Conservation (phyloP, 2,113 vertebrate genomes). For the Apeltes quadracus region DNA sequence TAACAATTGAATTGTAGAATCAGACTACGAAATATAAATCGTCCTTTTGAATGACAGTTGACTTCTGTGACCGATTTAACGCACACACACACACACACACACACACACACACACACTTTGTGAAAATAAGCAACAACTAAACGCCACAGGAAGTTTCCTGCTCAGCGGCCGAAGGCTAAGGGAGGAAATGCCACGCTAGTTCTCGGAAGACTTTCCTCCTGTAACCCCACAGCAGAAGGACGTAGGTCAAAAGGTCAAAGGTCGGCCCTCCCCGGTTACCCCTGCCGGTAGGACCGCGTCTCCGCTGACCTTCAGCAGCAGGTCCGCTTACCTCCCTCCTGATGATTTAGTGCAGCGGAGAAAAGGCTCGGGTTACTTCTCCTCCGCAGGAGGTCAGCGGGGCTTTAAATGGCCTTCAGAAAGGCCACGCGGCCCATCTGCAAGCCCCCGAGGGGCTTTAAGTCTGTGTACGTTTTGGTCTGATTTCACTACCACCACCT, state of each 20-base stretch:
- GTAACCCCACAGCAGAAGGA: conserved; percentile 28
- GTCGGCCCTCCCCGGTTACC: conserved; percentile 39
- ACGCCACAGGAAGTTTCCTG: background rate
- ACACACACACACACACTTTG: background rate
- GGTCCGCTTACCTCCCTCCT: conserved; percentile 29
- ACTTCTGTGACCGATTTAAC: no score
- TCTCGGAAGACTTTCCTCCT: conserved; percentile 57
- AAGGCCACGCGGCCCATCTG: conserved; percentile 13
- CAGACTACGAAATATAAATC: no score
- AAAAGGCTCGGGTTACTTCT: conserved; percentile 36
- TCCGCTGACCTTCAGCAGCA: background rate
- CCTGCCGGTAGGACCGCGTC: conserved; percentile 6
- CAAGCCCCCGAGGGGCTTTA: background rate
- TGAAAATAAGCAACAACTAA: background rate
- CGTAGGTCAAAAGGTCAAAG: conserved; percentile 35
- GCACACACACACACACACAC: background rate
- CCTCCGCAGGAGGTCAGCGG: conserved; percentile 16
- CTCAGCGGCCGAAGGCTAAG: background rate
- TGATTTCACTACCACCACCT: background rate
- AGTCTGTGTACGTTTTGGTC: background rate
- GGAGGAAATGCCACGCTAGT: conserved; percentile 25
- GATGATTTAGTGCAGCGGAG: conserved; percentile 6
- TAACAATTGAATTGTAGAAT: no score
- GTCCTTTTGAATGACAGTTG: no score
- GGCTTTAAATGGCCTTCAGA: conserved; percentile 50